These are phyloP conservation scores for Puntigrus tetrazona DNA, from an alignment of 2,113 vertebrate species.

Conservation along the genomic window DNA sequence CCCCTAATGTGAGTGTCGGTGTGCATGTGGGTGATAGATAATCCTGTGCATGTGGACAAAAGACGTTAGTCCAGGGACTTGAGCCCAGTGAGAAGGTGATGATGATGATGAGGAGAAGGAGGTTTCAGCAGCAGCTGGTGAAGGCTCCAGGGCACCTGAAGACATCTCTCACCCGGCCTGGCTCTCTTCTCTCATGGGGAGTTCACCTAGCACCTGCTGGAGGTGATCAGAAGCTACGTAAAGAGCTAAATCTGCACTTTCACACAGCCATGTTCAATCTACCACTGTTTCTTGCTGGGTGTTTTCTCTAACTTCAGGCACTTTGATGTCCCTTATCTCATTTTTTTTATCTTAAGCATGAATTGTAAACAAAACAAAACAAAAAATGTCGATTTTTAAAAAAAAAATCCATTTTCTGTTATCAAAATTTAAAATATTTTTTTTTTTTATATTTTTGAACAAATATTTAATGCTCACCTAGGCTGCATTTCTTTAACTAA, in stretches of 20 bases:
- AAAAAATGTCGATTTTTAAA: too few species aligned
- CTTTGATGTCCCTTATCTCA: neutral
- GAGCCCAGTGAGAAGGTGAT: neutral
- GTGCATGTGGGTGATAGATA: constrained; percentile 33
- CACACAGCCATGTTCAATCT: neutral
- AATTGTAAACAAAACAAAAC: neutral
- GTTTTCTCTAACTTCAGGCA: neutral
- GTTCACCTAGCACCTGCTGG: constrained; percentile 43
- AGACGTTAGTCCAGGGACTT: constrained; percentile 3
- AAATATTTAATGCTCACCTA: neutral
- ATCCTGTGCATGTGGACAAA: constrained; percentile 20
- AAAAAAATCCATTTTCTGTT: too few species aligned
- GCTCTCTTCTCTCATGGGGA: constrained; percentile 22
- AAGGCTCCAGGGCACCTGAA: constrained; percentile 6
- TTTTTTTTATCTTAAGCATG: neutral
- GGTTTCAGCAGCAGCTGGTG: constrained; percentile 14
- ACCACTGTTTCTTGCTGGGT: neutral
- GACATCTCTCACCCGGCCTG: constrained; percentile 4
- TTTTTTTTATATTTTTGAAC: too few species aligned
- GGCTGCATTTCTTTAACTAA: neutral
- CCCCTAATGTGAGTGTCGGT: neutral
- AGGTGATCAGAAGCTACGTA: constrained; percentile 6
- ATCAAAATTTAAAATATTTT: too few species aligned
- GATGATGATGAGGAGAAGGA: neutral
- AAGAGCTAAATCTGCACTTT: constrained; percentile 14